phyloP scores from a whole-genome alignment of 2,113 vertebrate species.

The Alexandromys fortis region DNA sequence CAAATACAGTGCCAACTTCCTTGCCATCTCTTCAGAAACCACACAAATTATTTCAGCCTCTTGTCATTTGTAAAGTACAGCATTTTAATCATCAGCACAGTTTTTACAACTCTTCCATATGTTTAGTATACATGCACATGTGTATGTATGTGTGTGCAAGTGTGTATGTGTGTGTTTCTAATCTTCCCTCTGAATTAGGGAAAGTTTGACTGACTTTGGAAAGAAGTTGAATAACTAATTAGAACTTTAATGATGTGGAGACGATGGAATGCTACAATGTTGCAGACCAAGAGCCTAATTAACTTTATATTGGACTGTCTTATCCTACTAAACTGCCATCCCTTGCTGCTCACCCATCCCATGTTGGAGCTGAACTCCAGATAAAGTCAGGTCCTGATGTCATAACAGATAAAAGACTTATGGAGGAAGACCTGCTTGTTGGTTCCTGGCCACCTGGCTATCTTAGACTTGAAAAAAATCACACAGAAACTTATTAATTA shows the following conservation, averaged over 20 bases:
- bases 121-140: not conserved
- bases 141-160: not conserved
- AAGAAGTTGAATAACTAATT: not conserved
- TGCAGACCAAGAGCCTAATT: not conserved
- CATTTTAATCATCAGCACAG: not conserved
- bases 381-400: not conserved
- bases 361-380: not conserved
- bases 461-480: too few species aligned
- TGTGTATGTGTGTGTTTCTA: not conserved
- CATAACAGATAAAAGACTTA: not conserved
- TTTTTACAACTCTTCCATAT: not conserved
- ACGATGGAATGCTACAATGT: not conserved
- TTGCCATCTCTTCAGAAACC: not conserved
- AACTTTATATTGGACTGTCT: not conserved
- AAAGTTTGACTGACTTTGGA: too few species aligned
- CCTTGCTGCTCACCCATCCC: too few species aligned
- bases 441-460: too few species aligned
- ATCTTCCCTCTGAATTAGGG: not conserved
- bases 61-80: not conserved
- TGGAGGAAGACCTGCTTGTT: too few species aligned
- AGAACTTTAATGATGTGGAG: not conserved
- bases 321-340: not conserved
- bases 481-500: too few species aligned
- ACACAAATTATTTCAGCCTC: not conserved
- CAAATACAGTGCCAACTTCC: not conserved